phyloP scores from a whole-genome alignment of 2,113 vertebrate genomes.

The Protobothrops mucrosquamatus region DNA sequence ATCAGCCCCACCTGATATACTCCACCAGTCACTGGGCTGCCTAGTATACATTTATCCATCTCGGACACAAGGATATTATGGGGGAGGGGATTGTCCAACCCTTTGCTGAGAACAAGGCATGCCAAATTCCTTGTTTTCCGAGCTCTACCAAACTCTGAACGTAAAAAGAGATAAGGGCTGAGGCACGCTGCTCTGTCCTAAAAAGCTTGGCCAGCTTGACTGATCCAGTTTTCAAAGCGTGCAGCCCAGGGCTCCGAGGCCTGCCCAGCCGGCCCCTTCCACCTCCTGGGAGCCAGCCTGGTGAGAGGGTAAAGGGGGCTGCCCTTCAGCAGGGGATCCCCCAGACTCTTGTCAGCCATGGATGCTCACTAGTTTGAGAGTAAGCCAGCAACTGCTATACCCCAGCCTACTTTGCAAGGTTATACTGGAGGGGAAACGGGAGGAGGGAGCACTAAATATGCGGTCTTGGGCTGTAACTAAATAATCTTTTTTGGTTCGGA shows the following conservation, averaged over 20 bases:
- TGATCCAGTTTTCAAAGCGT: neutral
- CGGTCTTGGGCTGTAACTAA: neutral
- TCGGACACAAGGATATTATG: neutral
- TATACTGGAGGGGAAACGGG: neutral
- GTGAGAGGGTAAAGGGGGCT: neutral
- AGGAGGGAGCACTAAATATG: neutral
- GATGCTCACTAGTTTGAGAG: neutral
- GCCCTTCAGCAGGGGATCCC: neutral
- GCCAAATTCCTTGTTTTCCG: neutral
- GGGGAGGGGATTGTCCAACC: neutral
- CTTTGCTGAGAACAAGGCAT: neutral
- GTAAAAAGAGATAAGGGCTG: neutral
- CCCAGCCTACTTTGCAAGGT: neutral
- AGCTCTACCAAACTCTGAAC: neutral
- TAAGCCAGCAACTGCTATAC: neutral
- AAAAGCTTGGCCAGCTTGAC: neutral
- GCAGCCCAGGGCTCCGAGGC: neutral
- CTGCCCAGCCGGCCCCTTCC: no score
- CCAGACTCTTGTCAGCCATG: no score
- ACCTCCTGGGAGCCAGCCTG: no score
- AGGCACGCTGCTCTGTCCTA: neutral
- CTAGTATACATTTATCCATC: neutral
- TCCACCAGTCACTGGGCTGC: neutral
- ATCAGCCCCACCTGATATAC: neutral
- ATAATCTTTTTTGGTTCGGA: neutral